Base-by-base conservation (phyloP, 2,888 invertebrate genomes). In the Pristionchus entomophagus region DNA sequence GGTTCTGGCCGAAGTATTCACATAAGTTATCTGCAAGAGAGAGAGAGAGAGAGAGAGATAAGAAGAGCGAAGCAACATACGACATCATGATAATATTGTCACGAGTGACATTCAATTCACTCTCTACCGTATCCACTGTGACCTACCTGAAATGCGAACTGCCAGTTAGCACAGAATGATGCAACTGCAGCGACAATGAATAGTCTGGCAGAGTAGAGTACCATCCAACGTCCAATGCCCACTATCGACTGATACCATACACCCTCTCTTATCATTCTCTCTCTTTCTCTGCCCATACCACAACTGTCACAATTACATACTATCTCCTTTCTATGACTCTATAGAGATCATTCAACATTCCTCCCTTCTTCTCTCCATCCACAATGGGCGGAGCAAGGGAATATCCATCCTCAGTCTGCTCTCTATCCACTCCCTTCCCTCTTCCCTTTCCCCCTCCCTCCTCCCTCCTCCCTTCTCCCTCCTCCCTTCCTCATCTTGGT, bases 101-200 rank as follows among this genome's bases (percentile, higher is more conserved):
- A 45, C 45, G 45, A 45, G 45, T 14, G 8, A 10, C 41, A 17
- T 35, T 22, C 41, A 19, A 32, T 32, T 78, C 78, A 78, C 49
- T 59, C 59, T 29, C 49, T 51, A 22, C 49, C 26, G 26, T 84
- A n/a, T 26, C 59, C 65, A 22, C 8, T 0, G 26, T 35, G 49
- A 35, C 22, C 65, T 81, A 92, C 92, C 90, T 92, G 92, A 87
- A 92, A 93, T 45, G 92, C 93, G 88, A 93, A 93, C 78, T 92
- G 92, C 92, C 92, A 93, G 86, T 93, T 93, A 87, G 92, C 89
- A 85, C 91, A 91, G 86, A 93, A 93, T 77, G 91, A 90, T 77
- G 91, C 90, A 86, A 93, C 85, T 53, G 88, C 88, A 45, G 91
- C 89, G 84, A 93, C 86, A 80, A 90, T 86, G 53, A 92, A 86